These are phyloP conservation scores for Myopa tessellatipennis DNA, from an alignment of 2,888 invertebrate species.

Conservation along the genomic window DNA sequence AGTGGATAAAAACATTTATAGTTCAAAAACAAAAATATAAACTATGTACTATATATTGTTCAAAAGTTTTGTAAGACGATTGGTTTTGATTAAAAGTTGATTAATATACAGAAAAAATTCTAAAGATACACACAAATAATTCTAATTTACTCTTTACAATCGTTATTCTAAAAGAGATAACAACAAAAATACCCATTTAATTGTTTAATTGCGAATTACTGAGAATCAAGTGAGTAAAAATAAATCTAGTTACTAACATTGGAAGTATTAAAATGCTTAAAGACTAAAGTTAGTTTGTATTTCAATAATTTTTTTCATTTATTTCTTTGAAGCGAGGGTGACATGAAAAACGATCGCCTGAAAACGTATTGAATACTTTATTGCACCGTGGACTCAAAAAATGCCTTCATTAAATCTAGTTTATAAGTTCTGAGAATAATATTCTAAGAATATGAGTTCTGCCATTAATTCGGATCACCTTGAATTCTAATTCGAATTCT, in stretches of 20 bases:
- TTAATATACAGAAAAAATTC: background rate
- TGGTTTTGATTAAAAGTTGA: background rate
- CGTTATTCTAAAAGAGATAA: background rate
- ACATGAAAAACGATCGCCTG: background rate
- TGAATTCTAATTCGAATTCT: background rate
- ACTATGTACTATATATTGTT: background rate
- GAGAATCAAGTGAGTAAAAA: background rate
- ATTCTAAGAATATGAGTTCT: too few species aligned
- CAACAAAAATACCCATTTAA: background rate
- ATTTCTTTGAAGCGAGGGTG: background rate
- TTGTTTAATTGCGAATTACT: background rate
- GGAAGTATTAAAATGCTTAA: background rate
- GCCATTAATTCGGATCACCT: background rate
- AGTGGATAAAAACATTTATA: constrained; percentile 2
- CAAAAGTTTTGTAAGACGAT: background rate
- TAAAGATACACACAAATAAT: background rate
- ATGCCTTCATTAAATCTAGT: background rate
- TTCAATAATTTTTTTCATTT: too few species aligned
- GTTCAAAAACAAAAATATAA: background rate
- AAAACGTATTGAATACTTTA: background rate
- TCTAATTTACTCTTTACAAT: background rate
- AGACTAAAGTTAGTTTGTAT: too few species aligned
- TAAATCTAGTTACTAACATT: background rate
- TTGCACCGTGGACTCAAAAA: background rate
- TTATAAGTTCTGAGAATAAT: background rate